Evolutionary conservation across 2,888 invertebrate genomes (phyloP).

Genomic region (Sturmia bella): DNA sequence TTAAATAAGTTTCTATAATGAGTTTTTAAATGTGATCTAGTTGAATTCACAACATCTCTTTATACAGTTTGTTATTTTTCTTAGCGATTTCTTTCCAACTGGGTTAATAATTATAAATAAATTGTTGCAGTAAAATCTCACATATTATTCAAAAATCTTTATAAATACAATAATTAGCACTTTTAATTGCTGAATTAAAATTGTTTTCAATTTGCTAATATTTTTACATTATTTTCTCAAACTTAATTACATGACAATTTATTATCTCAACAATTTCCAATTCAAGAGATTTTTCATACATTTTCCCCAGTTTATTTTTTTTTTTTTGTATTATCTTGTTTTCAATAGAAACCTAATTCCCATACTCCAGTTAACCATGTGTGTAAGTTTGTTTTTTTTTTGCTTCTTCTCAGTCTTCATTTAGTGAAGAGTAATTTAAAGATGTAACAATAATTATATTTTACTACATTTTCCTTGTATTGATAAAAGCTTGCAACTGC

Average conservation of each 20-base stretch:
- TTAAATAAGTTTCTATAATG: no score
- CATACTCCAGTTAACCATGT: constrained; percentile 41
- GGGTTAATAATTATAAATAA: no score
- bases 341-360: constrained; percentile 42
- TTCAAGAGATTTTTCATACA: constrained; percentile 7
- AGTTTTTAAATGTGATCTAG: no score
- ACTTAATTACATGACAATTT: constrained; percentile 4
- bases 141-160: no score
- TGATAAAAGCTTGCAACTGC: neutral
- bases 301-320: neutral
- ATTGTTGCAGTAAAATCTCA: no score
- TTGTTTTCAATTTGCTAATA: neutral
- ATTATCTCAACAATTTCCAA: constrained; percentile 27
- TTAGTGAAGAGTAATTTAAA: constrained; percentile 40
- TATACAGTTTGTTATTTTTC: no score
- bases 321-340: constrained; percentile 13
- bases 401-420: neutral
- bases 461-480: constrained; percentile 10
- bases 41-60: no score
- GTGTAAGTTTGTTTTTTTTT: constrained; percentile 14
- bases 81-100: no score
- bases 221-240: neutral
- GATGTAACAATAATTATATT: constrained; percentile 37
- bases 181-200: constrained; percentile 8
- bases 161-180: constrained; percentile 18